A percentile compares a stretch with the other conserved stretches of the same genome.
Evolutionary conservation across 2,888 invertebrate genomes (phyloP).

Genomic region (Drosophila cognata): DNA sequence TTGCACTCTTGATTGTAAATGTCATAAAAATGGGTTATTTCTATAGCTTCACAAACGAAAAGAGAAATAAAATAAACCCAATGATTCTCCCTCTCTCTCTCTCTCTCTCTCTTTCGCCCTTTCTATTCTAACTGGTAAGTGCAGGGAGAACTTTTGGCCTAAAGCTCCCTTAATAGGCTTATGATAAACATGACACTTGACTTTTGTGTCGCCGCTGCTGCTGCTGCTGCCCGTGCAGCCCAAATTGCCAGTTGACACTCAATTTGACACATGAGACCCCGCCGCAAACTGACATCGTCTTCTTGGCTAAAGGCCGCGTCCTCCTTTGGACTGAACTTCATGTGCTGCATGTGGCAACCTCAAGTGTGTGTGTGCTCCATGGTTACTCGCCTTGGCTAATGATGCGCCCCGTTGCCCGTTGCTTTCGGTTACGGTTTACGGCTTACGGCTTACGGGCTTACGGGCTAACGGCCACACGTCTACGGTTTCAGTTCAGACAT

Average conservation of each 20-base stretch:
- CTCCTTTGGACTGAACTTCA: conserved; percentile 23
- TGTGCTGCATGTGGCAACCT: conserved; percentile 63
- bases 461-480: conserved; percentile 21
- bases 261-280: conserved; percentile 81
- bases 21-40: conserved; percentile 73
- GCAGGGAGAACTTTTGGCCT: conserved; percentile 36
- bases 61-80: conserved; percentile 2
- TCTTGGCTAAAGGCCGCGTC: conserved; percentile 37
- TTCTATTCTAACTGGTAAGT: not conserved
- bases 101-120: not conserved
- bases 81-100: not conserved
- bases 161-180: conserved; percentile 84
- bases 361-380: conserved; percentile 77
- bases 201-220: conserved; percentile 42
- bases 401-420: conserved; percentile 68
- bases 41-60: conserved; percentile 63
- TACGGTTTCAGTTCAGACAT: conserved; percentile 66
- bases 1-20: conserved; percentile 51
- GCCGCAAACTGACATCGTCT: conserved; percentile 50
- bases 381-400: conserved; percentile 73
- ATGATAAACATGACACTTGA: conserved; percentile 84
- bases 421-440: conserved; percentile 42
- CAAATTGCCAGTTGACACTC: conserved; percentile 84
- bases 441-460: conserved; percentile 24
- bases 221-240: conserved; percentile 40